Evolutionary conservation across 2,888 invertebrate species (phyloP), one percentile per base, ranked within the genome.

Genomic region (Agrotis segetum): DNA sequence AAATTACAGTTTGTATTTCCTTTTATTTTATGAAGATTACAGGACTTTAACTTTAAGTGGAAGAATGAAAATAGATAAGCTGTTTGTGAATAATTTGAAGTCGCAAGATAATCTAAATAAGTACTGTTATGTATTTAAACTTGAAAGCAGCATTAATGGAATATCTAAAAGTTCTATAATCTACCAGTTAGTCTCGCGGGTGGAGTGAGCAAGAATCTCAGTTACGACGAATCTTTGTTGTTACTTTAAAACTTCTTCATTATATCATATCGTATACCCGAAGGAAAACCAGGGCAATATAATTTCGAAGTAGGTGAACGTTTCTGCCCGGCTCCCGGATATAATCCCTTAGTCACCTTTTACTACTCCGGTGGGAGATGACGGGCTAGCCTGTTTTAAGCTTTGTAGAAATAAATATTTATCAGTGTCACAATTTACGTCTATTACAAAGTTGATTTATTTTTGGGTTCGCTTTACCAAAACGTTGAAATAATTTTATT

Each of bases 241-340:
- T 74, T 70, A 50, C 74, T 77, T 77, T 71, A 70, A 71, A 74
- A 74, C 74, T 77, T 77, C 55, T 77, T 77, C 78, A 77, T 77
- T 71, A 77, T 50, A 71, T 60, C 60, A 77, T 61, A 61, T 60
- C 60, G 19, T 46, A 24, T 60, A 46, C 77, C 60, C 74, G 21
- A 11, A 34, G 71, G 49, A 61, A 56, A 61, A 16, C 44, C 71
- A n/a, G 60, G 49, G 61, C 29, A 78, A 63, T 78, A 62, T 59
- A 46, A 79, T 64, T 55, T 72, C 47, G 34, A 49, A 72, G 53
- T 71, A 58, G 50, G 56, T 59, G 67, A 74, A 62, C 49, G 47
- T 19, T 67, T 67, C 59, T 79, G 59, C 46, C 34, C 52, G 24
- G 21, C 16, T 49, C 50, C 55, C 44, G 66, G 55, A 74, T 59